These are phyloP conservation scores for Lepidochrysops patricia DNA, from an alignment of 2,888 invertebrate species.

Conservation along the genomic window DNA sequence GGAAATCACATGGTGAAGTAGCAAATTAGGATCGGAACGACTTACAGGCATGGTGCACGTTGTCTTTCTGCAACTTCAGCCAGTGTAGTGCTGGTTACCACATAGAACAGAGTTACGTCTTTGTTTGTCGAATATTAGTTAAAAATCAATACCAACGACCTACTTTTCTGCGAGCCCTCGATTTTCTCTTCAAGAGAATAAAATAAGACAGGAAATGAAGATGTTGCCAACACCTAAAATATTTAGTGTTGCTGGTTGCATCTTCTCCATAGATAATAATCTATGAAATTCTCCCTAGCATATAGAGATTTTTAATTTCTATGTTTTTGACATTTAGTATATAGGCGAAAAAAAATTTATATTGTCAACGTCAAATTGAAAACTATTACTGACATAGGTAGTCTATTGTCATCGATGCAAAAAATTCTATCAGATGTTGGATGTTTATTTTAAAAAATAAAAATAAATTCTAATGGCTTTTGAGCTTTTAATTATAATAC, in stretches of 20 bases:
- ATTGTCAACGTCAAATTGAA: background rate
- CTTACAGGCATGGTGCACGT: conserved; percentile 61
- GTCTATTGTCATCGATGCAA: too few relatives aligned
- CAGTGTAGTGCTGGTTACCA: conserved; percentile 34
- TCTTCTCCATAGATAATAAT: background rate
- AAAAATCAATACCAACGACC: conserved; percentile 67
- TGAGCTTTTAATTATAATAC: conserved; percentile 14
- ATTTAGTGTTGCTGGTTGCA: background rate
- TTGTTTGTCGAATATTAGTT: conserved; percentile 47
- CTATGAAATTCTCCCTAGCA: too few relatives aligned
- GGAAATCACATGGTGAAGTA: conserved; percentile 45
- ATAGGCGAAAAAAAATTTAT: background rate
- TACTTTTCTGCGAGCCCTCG: conserved; percentile 44
- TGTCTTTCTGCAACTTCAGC: conserved; percentile 34
- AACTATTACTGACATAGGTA: too few relatives aligned
- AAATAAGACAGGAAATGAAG: conserved; percentile 27
- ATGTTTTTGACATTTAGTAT: background rate
- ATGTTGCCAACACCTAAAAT: conserved; percentile 20
- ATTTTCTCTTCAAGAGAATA: conserved; percentile 29
- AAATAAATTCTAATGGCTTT: conserved; percentile 40
- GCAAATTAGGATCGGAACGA: conserved; percentile 27
- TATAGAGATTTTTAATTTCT: too few relatives aligned
- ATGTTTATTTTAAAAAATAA: conserved; percentile 50
- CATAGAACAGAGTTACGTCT: conserved; percentile 37
- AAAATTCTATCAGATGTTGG: conserved; percentile 30